Conservation (phyloP, 2,797 vertebrate genomes). For the Periophthalmus magnuspinnatus region DNA sequence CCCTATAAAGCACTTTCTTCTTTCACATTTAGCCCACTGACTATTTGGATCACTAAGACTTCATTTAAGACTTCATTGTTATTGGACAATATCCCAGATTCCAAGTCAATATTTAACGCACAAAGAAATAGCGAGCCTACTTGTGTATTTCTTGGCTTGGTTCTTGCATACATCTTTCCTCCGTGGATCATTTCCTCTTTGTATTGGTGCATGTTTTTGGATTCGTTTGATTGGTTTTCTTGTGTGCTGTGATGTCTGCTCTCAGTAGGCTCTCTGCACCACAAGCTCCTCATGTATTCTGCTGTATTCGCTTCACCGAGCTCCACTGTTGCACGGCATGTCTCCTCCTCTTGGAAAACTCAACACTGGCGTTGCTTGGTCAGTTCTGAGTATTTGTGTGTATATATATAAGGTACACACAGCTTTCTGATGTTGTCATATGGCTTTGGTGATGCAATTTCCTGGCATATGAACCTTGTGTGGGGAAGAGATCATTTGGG, state of each 20-base stretch:
- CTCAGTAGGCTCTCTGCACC: conserved; percentile 15
- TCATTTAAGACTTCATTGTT: conserved; percentile 1
- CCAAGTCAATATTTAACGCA: conserved; percentile 4
- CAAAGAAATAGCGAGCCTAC: neutral
- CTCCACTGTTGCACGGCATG: conserved; percentile 37
- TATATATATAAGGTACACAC: neutral
- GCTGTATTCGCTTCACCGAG: conserved; percentile 19
- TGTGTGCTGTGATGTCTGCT: conserved; percentile 16
- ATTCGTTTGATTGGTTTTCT: conserved; percentile 13
- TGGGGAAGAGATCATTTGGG: conserved; percentile 9
- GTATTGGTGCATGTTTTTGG: conserved; percentile 6
- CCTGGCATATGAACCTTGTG: conserved; percentile 6
- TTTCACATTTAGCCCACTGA: neutral
- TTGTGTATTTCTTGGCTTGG: neutral
- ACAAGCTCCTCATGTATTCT: conserved; percentile 40
- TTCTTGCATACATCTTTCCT: neutral
- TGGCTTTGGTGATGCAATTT: conserved; percentile 11
- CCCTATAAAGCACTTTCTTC: neutral
- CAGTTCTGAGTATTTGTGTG: conserved; percentile 15
- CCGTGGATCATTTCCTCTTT: neutral
- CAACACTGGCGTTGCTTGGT: conserved; percentile 30
- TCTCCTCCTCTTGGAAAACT: conserved; percentile 29
- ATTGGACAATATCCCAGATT: conserved; percentile 5
- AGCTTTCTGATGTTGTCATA: conserved; percentile 6
- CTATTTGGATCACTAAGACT: conserved; percentile 6